Base-by-base conservation (phyloP, 2,888 invertebrate species). In the Rhodophaea formosa region DNA sequence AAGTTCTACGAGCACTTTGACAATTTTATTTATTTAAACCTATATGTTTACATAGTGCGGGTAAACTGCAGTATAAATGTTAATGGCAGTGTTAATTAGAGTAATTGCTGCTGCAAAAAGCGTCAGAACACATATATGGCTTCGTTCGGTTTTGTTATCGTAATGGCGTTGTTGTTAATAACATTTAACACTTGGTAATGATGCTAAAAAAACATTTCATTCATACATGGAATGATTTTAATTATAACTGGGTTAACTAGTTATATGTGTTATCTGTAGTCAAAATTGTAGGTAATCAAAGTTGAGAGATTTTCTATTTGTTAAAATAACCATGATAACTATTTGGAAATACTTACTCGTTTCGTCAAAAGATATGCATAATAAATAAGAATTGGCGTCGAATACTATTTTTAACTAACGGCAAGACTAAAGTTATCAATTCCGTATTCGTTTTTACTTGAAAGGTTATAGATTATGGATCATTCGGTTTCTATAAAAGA, bases 81-180 rank as follows among this genome's bases (percentile, higher is more conserved):
- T 44, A 53, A 53, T 53, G 23, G 44, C 8, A 23, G 44, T 53
- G 53, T 53, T 44, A 53, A 53, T 53, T 53, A 53, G 44, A 30
- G 14, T 43, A 35, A 44, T 53, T 53, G 53, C 30, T 2, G 43
- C 12, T 12, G 51, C 51, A 51, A 51, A 35, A 51, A 51, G 35
- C 35, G 6, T 46, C 29, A 3, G n/a, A 14, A 8, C 16, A 17
- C 51, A 7, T 51, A 51, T 35, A 51, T 35, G 51, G 51, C 7
- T 16, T 51, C 3, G 51, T 51, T 51, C 16, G 51, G 35, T 51
- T 51, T 30, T 51, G 17, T 32, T 39, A 14, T 51, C 51, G 35
- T 17, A 17, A 17, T 35, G 32, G 32, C 16, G 8, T 51, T 51
- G 35, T 51, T 30, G 30, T 35, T 35, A 39, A 51, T 51, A 39